A percentile compares a stretch with the other conserved stretches of the same genome.
Evolutionary conservation across 2,797 vertebrate species (phyloP).

Genomic region (Siniperca scherzeri): DNA sequence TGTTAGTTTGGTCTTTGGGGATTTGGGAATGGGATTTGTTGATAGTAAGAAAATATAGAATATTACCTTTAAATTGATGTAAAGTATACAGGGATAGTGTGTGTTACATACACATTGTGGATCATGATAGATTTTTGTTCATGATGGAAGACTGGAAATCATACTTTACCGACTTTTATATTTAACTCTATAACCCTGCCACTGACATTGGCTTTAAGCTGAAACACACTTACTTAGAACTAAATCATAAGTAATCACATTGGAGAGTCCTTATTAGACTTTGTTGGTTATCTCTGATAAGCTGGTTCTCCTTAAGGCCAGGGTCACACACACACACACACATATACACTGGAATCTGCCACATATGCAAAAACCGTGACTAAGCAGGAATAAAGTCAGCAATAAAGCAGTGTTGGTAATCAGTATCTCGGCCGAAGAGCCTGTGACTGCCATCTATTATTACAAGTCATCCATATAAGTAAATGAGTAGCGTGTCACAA

Average conservation of each 20-base stretch:
- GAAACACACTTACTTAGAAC: conserved; percentile 21
- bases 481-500: conserved; percentile 80
- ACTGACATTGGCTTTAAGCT: conserved; percentile 4
- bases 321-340: conserved; percentile 23
- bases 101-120: neutral
- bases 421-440: conserved; percentile 52
- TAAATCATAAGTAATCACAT: conserved; percentile 37
- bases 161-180: neutral
- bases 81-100: neutral
- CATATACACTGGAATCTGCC: conserved; percentile 47
- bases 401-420: conserved; percentile 67
- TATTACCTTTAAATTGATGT: conserved; percentile 7
- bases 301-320: conserved; percentile 44
- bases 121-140: neutral
- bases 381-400: conserved; percentile 64
- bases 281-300: conserved; percentile 54
- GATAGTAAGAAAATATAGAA: neutral
- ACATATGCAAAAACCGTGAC: conserved; percentile 50
- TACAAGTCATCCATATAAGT: conserved; percentile 69
- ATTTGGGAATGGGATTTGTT: neutral
- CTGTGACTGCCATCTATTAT: conserved; percentile 45
- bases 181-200: conserved; percentile 7
- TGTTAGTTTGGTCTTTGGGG: conserved; percentile 1
- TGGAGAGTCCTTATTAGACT: conserved; percentile 30
- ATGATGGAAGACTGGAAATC: neutral